These are phyloP conservation scores for Griposia aprilina DNA, from an alignment of 2,888 invertebrate genomes.

Conservation along the genomic window DNA sequence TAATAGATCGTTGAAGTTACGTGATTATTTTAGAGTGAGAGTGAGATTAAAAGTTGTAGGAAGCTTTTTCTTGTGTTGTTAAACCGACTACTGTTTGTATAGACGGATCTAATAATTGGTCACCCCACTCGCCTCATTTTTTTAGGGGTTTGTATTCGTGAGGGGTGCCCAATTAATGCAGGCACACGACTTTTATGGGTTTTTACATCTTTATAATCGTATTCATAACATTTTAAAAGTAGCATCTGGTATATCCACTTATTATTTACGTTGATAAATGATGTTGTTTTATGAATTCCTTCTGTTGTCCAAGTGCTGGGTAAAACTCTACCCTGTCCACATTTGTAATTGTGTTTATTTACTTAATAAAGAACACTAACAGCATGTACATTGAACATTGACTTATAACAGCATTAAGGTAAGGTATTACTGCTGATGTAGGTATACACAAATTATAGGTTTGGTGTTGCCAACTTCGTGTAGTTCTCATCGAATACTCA, in stretches of 20 bases:
- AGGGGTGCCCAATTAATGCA: background rate
- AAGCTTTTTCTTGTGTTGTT: background rate
- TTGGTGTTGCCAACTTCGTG: no score
- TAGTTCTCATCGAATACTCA: background rate
- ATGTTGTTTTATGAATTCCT: background rate
- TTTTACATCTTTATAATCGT: background rate
- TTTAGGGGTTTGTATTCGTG: background rate
- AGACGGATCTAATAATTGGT: background rate
- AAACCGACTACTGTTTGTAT: background rate
- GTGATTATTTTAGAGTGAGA: slow-evolving; percentile 21
- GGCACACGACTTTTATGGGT: background rate
- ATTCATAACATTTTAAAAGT: background rate
- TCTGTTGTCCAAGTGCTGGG: background rate
- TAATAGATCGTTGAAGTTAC: slow-evolving; percentile 30
- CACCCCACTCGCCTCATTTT: background rate
- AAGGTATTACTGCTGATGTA: no score
- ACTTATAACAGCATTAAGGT: no score
- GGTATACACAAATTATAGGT: no score
- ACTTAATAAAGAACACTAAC: no score
- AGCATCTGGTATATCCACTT: background rate
- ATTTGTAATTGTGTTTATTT: background rate
- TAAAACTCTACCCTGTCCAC: no score
- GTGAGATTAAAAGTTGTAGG: background rate
- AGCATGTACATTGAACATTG: no score
- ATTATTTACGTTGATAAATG: background rate